Base-by-base conservation (phyloP, 2,797 vertebrate species). In the Chromobotia macracanthus region DNA sequence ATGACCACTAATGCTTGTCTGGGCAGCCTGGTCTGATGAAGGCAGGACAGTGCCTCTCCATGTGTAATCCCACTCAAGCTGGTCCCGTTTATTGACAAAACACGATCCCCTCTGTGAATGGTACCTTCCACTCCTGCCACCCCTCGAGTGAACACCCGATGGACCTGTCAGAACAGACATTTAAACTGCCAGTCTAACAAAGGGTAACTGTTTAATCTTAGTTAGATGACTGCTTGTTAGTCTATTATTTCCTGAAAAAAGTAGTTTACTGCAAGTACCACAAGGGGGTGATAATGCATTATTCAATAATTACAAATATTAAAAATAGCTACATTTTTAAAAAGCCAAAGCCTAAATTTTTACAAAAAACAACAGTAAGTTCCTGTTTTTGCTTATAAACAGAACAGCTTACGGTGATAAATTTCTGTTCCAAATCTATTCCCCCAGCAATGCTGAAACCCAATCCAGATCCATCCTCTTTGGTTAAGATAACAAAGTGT, bases 391-490 rank as follows among this genome's bases (percentile, higher is more conserved):
- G 16, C 50, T 8, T 51, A 51, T 15, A 23, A 70, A 35, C 0
- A 25, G 19, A 51, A 63, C 3, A 69, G 11, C 96, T 96, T 90
- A 98, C 97, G 76, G 90, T 95, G 82, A 96, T 80, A 46, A 90
- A 86, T 86, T 95, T 95, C 75, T 96, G 95, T 86, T 97, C 96
- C 81, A 94, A 89, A 79, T 97, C 96, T 48, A 90, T 87, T 86
- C 96, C 97, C 88, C 95, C 97, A 77, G 95, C 95, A 76, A 98
- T 92, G 71, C 96, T 97, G 84, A 99, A 98, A 50, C 97, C 97
- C 79, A 98, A 91, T 71, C 96, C 95, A 38, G 95, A 94, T 81
- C 96, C 96, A 90, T 95, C 94, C 77, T 95, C 95, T 91, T 97
- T 97, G 79, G 86, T 91, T 90, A 99, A 90, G 84, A 96, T 91